These are phyloP conservation scores for Encarsia formosa DNA, from an alignment of 2,888 invertebrate species.

Conservation along the genomic window DNA sequence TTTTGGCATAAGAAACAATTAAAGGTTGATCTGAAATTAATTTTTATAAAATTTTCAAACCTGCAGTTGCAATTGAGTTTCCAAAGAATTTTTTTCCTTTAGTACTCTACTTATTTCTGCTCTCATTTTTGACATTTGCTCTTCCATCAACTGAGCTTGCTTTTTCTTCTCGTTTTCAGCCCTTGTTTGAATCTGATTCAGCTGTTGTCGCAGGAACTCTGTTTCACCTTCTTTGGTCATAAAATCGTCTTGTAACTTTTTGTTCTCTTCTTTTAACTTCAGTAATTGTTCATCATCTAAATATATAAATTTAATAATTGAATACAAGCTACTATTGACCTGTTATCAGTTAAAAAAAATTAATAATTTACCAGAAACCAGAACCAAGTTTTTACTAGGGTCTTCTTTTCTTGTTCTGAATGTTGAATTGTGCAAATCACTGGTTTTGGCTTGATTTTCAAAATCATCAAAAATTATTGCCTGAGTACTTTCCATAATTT, in stretches of 20 bases:
- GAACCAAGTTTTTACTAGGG: slow-evolving; percentile 25
- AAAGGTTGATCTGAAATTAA: too few species aligned
- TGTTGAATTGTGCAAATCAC: slow-evolving; percentile 36
- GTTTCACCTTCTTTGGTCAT: slow-evolving; percentile 44
- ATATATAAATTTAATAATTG: slow-evolving; percentile 1
- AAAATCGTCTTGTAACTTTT: slow-evolving; percentile 38
- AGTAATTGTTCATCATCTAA: slow-evolving; percentile 29
- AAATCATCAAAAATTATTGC: slow-evolving; percentile 33
- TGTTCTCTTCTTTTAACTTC: slow-evolving; percentile 39
- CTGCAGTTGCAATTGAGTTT: slow-evolving; percentile 42
- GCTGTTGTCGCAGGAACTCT: slow-evolving; percentile 38
- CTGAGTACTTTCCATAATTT: slow-evolving; percentile 25
- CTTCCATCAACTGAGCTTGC: slow-evolving; percentile 37
- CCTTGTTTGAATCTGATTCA: slow-evolving; percentile 37
- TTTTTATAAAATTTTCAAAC: slow-evolving; percentile 26
- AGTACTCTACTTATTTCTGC: slow-evolving; percentile 34
- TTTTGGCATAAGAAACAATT: too few species aligned
- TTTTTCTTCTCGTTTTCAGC: slow-evolving; percentile 38
- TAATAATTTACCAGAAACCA: slow-evolving; percentile 28
- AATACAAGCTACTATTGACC: background rate
- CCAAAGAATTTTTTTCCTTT: slow-evolving; percentile 42
- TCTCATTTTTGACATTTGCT: slow-evolving; percentile 36
- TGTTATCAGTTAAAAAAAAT: background rate
- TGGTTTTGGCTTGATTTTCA: slow-evolving; percentile 28
- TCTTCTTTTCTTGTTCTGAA: slow-evolving; percentile 26